Percentiles rank a stretch among this genome's conserved stretches.
Evolutionary conservation across 1,140 invertebrate genomes (phyloP).

Genomic region (Thaumetopoea pityocampa): DNA sequence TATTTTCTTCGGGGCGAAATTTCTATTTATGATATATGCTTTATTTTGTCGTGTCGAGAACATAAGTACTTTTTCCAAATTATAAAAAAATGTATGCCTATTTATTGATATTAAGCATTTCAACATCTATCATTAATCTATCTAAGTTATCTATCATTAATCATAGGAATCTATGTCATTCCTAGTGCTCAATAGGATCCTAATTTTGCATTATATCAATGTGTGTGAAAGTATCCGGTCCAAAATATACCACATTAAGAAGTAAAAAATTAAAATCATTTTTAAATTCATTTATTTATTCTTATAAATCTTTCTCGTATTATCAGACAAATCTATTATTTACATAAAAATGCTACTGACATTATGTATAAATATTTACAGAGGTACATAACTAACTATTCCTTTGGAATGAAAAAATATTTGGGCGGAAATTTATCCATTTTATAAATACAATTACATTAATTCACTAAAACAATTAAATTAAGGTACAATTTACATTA

Average conservation of each 20-base stretch:
- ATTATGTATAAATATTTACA: constrained; percentile 34
- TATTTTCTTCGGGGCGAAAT: too few species aligned
- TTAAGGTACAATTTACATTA: constrained; percentile 18
- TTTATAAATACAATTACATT: constrained; percentile 21
- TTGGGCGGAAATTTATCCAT: constrained; percentile 55
- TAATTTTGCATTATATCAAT: too few species aligned
- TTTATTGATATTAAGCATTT: too few species aligned
- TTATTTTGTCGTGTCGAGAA: too few species aligned
- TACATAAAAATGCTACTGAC: constrained; percentile 25
- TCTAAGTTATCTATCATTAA: too few species aligned
- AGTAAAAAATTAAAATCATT: background rate
- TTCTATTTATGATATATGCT: too few species aligned
- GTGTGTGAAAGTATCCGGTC: background rate
- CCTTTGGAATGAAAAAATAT: constrained; percentile 63
- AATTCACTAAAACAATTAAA: constrained; percentile 26
- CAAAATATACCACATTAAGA: background rate
- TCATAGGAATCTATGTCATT: too few species aligned
- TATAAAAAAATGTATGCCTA: too few species aligned
- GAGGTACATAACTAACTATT: constrained; percentile 38
- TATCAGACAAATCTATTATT: constrained; percentile 24
- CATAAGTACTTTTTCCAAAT: too few species aligned
- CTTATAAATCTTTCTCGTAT: constrained; percentile 15
- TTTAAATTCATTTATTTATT: constrained; percentile 17
- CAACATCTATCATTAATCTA: too few species aligned
- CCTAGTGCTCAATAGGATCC: background rate